Conservation (phyloP, 1,140 invertebrate genomes). For the Proales similis region DNA sequence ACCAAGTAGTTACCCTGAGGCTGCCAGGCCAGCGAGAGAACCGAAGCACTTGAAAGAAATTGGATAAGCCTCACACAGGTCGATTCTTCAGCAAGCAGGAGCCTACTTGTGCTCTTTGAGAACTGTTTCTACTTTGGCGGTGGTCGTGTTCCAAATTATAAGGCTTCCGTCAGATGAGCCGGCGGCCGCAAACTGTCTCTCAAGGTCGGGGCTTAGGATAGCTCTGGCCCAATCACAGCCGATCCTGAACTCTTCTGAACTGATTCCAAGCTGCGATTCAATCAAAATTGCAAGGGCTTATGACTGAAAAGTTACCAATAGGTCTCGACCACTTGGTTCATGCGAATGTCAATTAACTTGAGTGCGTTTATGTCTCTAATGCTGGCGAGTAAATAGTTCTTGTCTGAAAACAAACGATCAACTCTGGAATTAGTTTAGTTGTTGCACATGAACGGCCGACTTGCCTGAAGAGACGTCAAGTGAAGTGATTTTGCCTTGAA, state of each 20-base stretch:
- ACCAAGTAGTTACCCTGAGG: conserved; percentile 19
- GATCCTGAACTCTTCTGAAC: conserved; percentile 85
- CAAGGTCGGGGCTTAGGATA: conserved; percentile 77
- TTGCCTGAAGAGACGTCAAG: conserved; percentile 81
- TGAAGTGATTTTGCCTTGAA: conserved; percentile 89
- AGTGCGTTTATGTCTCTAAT: conserved; percentile 81
- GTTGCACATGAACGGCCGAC: not conserved
- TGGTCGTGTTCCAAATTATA: conserved; percentile 79
- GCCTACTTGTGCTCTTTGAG: conserved; percentile 82
- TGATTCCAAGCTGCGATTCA: conserved; percentile 53
- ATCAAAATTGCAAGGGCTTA: not conserved
- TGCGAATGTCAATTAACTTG: conserved; percentile 82
- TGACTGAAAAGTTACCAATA: conserved; percentile 64
- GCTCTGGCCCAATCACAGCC: conserved; percentile 86
- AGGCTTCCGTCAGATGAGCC: conserved; percentile 81
- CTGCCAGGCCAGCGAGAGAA: conserved; percentile 30
- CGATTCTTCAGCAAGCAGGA: conserved; percentile 11
- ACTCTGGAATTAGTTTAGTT: not conserved
- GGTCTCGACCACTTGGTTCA: conserved; percentile 78
- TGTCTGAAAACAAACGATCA: conserved; percentile 59
- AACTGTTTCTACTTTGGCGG: conserved; percentile 66
- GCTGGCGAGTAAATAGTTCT: conserved; percentile 77
- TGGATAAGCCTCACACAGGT: not conserved
- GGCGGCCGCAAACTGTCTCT: conserved; percentile 67
- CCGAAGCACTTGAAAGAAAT: not conserved